Base-by-base conservation (phyloP, 1,140 invertebrate genomes). In the Heliconius eleuchia region DNA sequence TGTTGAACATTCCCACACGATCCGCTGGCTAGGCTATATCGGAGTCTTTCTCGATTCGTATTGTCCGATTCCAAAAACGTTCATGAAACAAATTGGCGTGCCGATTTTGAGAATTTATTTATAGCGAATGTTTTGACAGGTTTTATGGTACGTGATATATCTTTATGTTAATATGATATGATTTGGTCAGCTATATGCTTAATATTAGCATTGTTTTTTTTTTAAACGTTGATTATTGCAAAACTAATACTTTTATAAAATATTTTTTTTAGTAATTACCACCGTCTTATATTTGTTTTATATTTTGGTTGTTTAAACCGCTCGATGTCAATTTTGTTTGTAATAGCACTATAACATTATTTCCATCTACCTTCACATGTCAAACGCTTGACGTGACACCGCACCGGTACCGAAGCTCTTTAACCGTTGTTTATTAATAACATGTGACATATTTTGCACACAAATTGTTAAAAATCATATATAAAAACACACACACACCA, bases 1-100 rank as follows among this genome's bases (percentile, higher is more conserved):
- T 92, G 92, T 92, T 92, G 86, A 83, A 86, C 92, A 94, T 94
- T 92, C 90, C 86, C 88, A 93, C 92, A 94, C 92, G 92, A 89
- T 80, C 79, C 83, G 85, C 88, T 88, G 79, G 81, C 85, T 85
- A 85, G 81, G 84, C 85, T 87, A 80, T 83, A 83, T 81, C 81
- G 82, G 81, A 85, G 80, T 81, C 80, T 83, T 83, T 85, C 86
- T 84, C 85, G 80, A 88, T 89, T 85, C 73, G 83, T 87, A 91
- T 88, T 88, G 89, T 88, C 79, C 81, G 79, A 86, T 89, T 88
- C 89, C 91, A 88, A 92, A 92, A 92, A 89, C 73, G 87, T 89
- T 86, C 81, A 84, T 82, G 76, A 79, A 80, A 85, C 76, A 75
- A 79, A 79, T 85, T 82, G 73, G 73, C 74, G 73, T 75, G 84